These are phyloP conservation scores for Melanophora roralis DNA, from an alignment of 2,888 invertebrate genomes.

Conservation along the genomic window DNA sequence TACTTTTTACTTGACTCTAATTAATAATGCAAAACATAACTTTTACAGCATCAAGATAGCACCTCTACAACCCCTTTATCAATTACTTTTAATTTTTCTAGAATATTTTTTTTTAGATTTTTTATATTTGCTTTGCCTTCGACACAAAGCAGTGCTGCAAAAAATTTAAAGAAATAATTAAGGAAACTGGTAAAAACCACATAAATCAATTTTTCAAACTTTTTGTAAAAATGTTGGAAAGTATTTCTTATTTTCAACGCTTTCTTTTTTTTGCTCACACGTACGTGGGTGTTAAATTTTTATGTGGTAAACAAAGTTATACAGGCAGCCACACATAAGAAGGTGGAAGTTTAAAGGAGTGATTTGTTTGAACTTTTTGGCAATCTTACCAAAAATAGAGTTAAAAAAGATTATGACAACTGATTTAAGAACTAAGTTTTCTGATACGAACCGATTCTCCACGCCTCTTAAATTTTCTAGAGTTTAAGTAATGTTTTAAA, in stretches of 20 bases:
- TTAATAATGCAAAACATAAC: conserved; percentile 58
- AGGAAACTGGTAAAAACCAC: conserved; percentile 51
- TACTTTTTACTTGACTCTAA: conserved; percentile 49
- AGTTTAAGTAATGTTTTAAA: no score
- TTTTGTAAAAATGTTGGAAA: conserved; percentile 23
- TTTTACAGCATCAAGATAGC: conserved; percentile 35
- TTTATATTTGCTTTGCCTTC: background rate
- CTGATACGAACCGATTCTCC: no score
- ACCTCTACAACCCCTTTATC: background rate
- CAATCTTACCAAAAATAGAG: no score
- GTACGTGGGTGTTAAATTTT: conserved; percentile 6
- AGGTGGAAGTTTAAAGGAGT: background rate
- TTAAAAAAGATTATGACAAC: no score
- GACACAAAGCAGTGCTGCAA: background rate
- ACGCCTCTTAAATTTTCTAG: no score
- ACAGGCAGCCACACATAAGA: background rate
- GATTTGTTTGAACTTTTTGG: no score
- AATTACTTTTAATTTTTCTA: background rate
- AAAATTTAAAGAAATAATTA: conserved; percentile 53
- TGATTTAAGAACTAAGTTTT: no score
- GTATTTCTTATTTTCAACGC: background rate
- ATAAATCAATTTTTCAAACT: conserved; percentile 59
- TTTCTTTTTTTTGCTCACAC: background rate
- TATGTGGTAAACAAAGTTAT: background rate
- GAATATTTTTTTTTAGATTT: background rate